Conservation (phyloP, 2,888 invertebrate species). For the Gortyna flavago region DNA sequence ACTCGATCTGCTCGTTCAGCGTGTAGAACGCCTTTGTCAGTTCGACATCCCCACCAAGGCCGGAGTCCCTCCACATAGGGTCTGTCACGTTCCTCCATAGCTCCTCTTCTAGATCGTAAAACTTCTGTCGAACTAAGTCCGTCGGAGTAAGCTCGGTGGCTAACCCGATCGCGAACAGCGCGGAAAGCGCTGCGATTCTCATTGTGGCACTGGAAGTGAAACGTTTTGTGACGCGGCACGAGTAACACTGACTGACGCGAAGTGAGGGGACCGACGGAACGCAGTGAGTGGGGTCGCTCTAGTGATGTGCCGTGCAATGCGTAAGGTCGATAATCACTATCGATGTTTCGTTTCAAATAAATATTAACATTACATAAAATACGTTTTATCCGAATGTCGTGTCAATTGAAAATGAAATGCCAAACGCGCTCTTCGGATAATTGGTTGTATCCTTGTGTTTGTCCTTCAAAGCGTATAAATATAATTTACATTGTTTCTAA, state of each 20-base stretch:
- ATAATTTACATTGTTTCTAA: conserved; percentile 55
- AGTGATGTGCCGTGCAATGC: conserved; percentile 72
- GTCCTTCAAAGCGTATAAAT: conserved; percentile 46
- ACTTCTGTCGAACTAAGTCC: conserved; percentile 91
- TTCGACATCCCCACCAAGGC: conserved; percentile 88
- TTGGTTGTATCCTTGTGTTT: conserved; percentile 43
- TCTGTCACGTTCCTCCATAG: conserved; percentile 86
- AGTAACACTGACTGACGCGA: conserved; percentile 77
- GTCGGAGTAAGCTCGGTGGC: conserved; percentile 84
- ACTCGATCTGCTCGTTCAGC: conserved; percentile 88
- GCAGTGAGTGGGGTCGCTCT: conserved; percentile 75
- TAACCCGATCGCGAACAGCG: conserved; percentile 74
- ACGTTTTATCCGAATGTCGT: conserved; percentile 33
- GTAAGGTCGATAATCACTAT: conserved; percentile 56
- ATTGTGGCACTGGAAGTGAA: conserved; percentile 73
- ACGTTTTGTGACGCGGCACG: conserved; percentile 76
- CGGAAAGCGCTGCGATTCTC: conserved; percentile 81
- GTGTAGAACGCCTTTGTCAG: conserved; percentile 90
- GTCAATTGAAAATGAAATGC: conserved; percentile 37
- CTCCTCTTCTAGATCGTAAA: conserved; percentile 90
- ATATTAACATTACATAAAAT: background rate
- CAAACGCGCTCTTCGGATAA: conserved; percentile 20
- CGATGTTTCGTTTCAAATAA: conserved; percentile 41
- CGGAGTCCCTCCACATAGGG: conserved; percentile 79
- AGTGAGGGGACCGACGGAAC: conserved; percentile 79